These are phyloP conservation scores for Bradypodion pumilum DNA, from an alignment of 2,797 vertebrate genomes.

Conservation along the genomic window DNA sequence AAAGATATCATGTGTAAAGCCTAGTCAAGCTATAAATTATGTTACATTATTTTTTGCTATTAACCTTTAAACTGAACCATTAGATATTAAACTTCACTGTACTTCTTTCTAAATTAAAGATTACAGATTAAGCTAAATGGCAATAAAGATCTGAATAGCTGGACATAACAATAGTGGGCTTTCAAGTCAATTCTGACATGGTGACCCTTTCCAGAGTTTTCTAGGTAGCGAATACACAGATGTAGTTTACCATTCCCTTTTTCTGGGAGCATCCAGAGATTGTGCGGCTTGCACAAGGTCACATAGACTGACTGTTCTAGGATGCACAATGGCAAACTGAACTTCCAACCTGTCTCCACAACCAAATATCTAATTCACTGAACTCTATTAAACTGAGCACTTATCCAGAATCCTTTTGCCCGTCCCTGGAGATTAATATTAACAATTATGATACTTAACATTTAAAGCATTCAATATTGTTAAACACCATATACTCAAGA, in stretches of 20 bases:
- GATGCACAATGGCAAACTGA: no score
- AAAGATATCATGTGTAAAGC: neutral
- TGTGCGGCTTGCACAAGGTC: no score
- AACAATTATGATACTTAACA: neutral
- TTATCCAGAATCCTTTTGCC: neutral
- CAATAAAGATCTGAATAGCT: neutral
- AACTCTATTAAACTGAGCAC: no score
- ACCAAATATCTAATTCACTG: no score
- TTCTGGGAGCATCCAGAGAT: no score
- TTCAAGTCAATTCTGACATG: no score
- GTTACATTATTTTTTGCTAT: neutral
- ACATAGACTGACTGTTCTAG: no score
- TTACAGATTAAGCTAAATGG: slow-evolving; percentile 9
- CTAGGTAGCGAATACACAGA: no score
- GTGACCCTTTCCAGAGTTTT: no score
- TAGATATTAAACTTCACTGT: slow-evolving; percentile 7
- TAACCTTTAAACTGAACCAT: neutral
- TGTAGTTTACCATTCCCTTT: no score
- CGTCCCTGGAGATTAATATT: neutral
- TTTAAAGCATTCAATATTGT: neutral
- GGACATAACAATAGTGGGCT: slow-evolving; percentile 38
- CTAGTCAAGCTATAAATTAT: neutral
- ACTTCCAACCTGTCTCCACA: no score
- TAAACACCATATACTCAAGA: neutral
- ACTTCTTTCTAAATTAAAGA: neutral